phyloP scores from a whole-genome alignment of 2,113 vertebrate genomes.

The Malurus elegans region DNA sequence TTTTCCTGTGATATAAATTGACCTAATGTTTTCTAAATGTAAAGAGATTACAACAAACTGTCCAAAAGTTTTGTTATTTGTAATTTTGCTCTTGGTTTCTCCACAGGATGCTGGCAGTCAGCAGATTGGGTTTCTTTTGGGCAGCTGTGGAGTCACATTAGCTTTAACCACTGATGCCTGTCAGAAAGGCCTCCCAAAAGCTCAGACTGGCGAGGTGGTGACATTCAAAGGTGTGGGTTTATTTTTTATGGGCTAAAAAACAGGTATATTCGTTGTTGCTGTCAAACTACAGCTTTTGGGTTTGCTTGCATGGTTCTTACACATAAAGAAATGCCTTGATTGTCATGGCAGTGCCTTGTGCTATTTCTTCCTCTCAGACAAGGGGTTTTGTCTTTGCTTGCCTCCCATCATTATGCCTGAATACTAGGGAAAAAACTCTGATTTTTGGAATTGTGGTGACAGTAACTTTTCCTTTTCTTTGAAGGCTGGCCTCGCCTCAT shows the following conservation, averaged over 20 bases:
- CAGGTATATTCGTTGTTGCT: neutral
- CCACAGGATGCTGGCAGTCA: conserved; percentile 92
- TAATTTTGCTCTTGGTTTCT: neutral
- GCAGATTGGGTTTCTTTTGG: conserved; percentile 93
- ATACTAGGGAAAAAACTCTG: neutral
- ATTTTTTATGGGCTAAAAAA: neutral
- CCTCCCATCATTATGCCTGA: neutral
- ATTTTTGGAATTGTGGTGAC: neutral
- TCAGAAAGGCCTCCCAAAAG: conserved; percentile 96
- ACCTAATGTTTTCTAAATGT: neutral
- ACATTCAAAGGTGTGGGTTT: conserved; percentile 88
- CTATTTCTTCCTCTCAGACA: neutral
- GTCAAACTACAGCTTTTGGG: neutral
- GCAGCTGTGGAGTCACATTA: conserved; percentile 91
- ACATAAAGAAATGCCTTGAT: neutral
- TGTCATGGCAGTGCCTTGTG: neutral
- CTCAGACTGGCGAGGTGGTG: conserved; percentile 91
- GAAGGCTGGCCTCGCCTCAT: conserved; percentile 91
- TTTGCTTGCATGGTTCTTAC: neutral
- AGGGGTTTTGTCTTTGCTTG: neutral
- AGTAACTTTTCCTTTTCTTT: neutral
- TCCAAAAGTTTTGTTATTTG: neutral
- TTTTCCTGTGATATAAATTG: neutral
- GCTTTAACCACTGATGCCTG: conserved; percentile 95
- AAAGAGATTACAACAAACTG: neutral